These are phyloP conservation scores for Leptinotarsa tumamoca DNA, from an alignment of 2,888 invertebrate genomes.

Conservation along the genomic window DNA sequence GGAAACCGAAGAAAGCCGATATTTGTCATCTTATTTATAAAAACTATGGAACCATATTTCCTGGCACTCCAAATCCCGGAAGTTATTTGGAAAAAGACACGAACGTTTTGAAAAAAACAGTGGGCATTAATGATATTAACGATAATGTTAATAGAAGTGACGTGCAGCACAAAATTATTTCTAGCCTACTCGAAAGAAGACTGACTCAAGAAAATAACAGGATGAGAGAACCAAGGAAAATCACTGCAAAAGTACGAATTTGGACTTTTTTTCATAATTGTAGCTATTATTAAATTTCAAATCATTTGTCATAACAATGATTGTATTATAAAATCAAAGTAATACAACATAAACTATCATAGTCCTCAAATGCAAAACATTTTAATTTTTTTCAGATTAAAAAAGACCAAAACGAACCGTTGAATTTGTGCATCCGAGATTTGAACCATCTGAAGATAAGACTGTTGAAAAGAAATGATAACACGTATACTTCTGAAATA, in stretches of 20 bases:
- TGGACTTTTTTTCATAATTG: too few relatives aligned
- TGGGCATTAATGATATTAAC: constrained; percentile 49
- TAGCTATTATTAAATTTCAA: too few relatives aligned
- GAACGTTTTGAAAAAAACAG: constrained; percentile 38
- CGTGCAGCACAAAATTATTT: constrained; percentile 77
- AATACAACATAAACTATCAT: too few relatives aligned
- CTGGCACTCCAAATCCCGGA: constrained; percentile 76
- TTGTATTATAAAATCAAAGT: too few relatives aligned
- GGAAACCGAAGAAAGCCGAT: constrained; percentile 92
- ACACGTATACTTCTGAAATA: constrained; percentile 73
- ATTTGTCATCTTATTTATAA: constrained; percentile 93
- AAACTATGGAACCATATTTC: constrained; percentile 89
- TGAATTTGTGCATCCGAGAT: constrained; percentile 87
- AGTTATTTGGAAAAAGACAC: constrained; percentile 67
- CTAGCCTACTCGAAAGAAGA: constrained; percentile 77
- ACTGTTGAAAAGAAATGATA: constrained; percentile 71
- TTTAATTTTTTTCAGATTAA: constrained; percentile 37
- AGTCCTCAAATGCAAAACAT: too few relatives aligned
- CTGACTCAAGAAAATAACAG: constrained; percentile 76
- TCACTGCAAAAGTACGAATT: constrained; percentile 13
- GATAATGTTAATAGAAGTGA: constrained; percentile 69
- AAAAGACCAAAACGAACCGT: constrained; percentile 75
- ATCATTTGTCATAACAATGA: too few relatives aligned
- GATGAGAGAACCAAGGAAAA: constrained; percentile 54
- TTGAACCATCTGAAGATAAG: constrained; percentile 77